phyloP scores from a whole-genome alignment of 2,797 vertebrate species.

The Neosilurus hyrtlii region DNA sequence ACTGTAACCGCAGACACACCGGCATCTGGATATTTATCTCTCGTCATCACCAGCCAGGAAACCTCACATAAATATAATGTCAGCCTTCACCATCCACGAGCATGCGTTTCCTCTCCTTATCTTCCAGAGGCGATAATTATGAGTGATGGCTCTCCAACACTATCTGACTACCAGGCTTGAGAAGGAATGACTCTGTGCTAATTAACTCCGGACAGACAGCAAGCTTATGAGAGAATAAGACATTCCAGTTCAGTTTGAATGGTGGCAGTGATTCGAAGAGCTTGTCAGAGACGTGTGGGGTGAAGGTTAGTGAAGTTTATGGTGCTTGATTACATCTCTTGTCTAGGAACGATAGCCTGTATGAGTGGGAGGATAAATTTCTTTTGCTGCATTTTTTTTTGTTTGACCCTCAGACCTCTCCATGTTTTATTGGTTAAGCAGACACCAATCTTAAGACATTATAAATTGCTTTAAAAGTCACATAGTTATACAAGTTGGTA shows the following conservation, averaged over 20 bases:
- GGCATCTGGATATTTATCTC: not conserved
- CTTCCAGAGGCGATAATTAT: constrained; percentile 22
- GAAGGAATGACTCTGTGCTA: constrained; percentile 14
- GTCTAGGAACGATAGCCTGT: not conserved
- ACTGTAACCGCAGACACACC: not conserved
- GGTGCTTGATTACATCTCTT: constrained; percentile 11
- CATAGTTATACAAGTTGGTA: not conserved
- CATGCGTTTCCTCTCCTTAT: constrained; percentile 6
- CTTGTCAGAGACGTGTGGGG: not conserved
- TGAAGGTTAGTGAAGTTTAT: constrained; percentile 29
- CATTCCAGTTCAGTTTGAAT: not conserved
- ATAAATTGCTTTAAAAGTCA: not conserved
- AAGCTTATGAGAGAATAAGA: constrained; percentile 13
- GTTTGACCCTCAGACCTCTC: not conserved
- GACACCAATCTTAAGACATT: not conserved
- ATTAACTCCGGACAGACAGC: not conserved
- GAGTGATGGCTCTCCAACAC: constrained; percentile 6
- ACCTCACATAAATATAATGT: not conserved
- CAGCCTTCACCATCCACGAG: not conserved
- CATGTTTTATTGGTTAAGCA: not conserved
- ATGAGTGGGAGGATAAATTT: not conserved
- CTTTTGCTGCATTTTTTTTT: not conserved
- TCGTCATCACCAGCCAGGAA: not conserved
- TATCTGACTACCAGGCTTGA: not conserved
- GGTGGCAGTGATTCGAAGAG: not conserved